phyloP scores from a whole-genome alignment of 64 coral and sea anemone genomes.

The Montipora efflorescens region DNA sequence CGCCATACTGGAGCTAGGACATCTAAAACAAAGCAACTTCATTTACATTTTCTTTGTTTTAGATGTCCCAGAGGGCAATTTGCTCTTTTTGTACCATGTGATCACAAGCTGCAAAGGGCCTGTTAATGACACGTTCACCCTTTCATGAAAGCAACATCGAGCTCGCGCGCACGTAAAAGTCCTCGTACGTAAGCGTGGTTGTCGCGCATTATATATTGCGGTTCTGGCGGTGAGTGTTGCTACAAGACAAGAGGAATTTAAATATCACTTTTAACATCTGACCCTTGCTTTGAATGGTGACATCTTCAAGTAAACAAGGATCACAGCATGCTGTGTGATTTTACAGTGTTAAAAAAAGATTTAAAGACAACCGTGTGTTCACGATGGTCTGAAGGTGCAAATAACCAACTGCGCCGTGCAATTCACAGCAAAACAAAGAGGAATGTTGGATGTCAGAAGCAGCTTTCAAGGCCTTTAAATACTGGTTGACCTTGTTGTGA shows the following conservation, averaged over 20 bases:
- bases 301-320: background rate
- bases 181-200: too few relatives aligned
- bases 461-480: background rate
- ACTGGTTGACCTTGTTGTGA: background rate
- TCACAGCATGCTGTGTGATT: background rate
- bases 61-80: too few relatives aligned
- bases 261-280: background rate
- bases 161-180: background rate
- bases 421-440: background rate
- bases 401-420: background rate
- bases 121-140: too few relatives aligned
- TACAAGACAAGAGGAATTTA: background rate
- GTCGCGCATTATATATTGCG: too few relatives aligned
- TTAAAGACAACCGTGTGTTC: background rate
- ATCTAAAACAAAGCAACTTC: too few relatives aligned
- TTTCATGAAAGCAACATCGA: background rate
- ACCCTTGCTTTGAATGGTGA: background rate
- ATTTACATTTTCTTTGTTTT: too few relatives aligned
- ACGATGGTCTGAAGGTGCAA: background rate
- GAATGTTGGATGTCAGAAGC: background rate
- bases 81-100: too few relatives aligned
- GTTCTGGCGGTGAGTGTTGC: too few relatives aligned
- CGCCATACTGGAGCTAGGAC: too few relatives aligned
- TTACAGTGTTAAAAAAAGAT: background rate
- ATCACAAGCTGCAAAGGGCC: too few relatives aligned